Percentiles rank a stretch among this genome's conserved stretches.
phyloP scores from a whole-genome alignment of 2,797 vertebrate genomes.

The Propithecus perrieri region DNA sequence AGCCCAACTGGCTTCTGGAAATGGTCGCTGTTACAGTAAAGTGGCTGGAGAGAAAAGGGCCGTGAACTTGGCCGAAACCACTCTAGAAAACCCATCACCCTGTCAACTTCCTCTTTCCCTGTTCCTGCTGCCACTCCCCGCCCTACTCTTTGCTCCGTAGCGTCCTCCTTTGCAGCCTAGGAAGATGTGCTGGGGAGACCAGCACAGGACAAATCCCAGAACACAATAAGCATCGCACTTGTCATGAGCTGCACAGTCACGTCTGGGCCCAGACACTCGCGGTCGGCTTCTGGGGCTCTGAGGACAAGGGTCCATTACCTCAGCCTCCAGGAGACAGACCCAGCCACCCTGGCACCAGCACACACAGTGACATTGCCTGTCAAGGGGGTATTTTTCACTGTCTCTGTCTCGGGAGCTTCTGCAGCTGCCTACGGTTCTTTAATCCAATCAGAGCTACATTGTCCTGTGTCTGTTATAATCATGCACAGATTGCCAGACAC shows the following conservation, averaged over 20 bases:
- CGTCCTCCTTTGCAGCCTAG: neutral
- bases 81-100: neutral
- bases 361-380: neutral
- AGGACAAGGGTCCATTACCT: neutral
- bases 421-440: constrained; percentile 33
- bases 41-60: neutral
- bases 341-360: neutral
- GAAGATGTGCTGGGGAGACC: neutral
- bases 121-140: neutral
- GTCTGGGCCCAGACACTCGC: neutral
- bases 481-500: neutral
- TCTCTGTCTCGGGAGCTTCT: neutral
- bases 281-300: neutral
- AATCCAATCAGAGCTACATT: constrained; percentile 40
- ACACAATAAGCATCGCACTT: neutral
- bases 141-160: neutral
- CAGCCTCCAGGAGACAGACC: neutral
- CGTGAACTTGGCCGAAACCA: neutral
- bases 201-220: neutral
- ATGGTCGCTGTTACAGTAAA: neutral
- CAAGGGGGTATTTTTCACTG: neutral
- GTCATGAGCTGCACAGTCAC: neutral
- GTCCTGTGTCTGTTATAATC: constrained; percentile 20
- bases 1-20: neutral
- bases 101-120: neutral